Evolutionary conservation across 2,888 invertebrate genomes (phyloP).

Genomic region (Miltochrista miniata): DNA sequence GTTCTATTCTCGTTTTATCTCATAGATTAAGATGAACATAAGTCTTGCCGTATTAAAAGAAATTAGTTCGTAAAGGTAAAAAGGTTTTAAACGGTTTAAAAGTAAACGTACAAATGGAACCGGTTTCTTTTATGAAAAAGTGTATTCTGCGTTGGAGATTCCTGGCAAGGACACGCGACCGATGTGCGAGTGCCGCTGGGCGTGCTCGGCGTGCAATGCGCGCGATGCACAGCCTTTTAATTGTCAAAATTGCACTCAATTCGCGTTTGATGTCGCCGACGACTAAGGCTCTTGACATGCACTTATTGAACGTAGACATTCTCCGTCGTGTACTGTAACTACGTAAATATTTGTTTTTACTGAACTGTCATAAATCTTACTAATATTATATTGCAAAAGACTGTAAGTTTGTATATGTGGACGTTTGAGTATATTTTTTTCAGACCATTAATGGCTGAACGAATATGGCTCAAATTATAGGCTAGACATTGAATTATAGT

Average conservation of each 20-base stretch:
- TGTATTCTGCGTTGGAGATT: constrained; percentile 64
- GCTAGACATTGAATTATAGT: no score
- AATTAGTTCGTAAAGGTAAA: constrained; percentile 31
- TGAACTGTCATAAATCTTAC: not conserved
- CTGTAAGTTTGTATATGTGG: no score
- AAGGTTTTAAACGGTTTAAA: constrained; percentile 22
- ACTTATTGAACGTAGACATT: constrained; percentile 12
- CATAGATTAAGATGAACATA: constrained; percentile 1
- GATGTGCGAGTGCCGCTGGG: constrained; percentile 21
- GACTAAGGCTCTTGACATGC: constrained; percentile 1
- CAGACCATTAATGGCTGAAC: no score
- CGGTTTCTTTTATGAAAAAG: constrained; percentile 57
- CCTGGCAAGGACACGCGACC: constrained; percentile 72
- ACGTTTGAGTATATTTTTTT: no score
- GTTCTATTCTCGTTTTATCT: constrained; percentile 7
- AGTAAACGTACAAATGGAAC: constrained; percentile 62
- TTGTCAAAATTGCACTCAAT: constrained; percentile 75
- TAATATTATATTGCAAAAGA: no score
- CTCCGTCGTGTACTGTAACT: not conserved
- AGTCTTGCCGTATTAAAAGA: constrained; percentile 18
- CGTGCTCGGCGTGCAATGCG: constrained; percentile 57
- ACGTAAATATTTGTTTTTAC: not conserved
- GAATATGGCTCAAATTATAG: no score
- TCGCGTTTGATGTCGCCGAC: constrained; percentile 69
- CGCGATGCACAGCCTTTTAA: constrained; percentile 77